Conservation (phyloP, 2,888 invertebrate species). For the Trissoscelio sp. region DNA sequence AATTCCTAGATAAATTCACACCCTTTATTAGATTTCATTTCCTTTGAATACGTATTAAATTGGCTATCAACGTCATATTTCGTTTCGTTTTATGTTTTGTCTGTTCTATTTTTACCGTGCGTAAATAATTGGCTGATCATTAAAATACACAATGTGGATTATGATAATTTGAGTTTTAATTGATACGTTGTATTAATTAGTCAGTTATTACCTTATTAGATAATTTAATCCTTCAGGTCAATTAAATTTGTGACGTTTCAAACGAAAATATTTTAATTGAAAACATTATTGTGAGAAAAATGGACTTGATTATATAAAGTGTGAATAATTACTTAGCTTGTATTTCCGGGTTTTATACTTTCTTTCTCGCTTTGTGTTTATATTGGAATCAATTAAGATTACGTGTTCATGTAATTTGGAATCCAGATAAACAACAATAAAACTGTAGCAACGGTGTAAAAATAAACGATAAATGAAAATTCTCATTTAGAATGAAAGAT, state of each 20-base stretch:
- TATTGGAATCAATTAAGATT: slow-evolving; percentile 30
- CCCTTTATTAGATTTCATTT: slow-evolving; percentile 52
- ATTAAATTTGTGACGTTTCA: neutral
- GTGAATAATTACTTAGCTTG: neutral
- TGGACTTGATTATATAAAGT: neutral
- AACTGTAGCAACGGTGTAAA: slow-evolving; percentile 28
- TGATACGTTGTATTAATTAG: slow-evolving; percentile 25
- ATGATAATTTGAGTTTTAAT: slow-evolving; percentile 21
- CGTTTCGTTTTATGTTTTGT: slow-evolving; percentile 19
- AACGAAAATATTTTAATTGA: slow-evolving; percentile 5
- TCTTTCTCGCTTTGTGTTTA: slow-evolving; percentile 2
- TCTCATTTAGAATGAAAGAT: slow-evolving; percentile 53
- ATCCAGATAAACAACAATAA: slow-evolving; percentile 21
- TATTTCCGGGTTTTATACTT: neutral
- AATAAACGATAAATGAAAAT: slow-evolving; percentile 40
- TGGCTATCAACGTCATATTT: slow-evolving; percentile 26
- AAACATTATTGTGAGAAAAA: slow-evolving; percentile 7
- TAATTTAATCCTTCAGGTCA: neutral
- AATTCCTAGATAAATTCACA: slow-evolving; percentile 43
- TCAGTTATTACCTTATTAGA: slow-evolving; percentile 7
- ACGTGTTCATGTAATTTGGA: slow-evolving; percentile 4
- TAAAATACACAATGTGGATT: slow-evolving; percentile 23
- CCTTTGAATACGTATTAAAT: slow-evolving; percentile 31
- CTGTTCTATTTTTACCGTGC: neutral
- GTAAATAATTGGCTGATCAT: slow-evolving; percentile 16